phyloP scores from a whole-genome alignment of 1,140 invertebrate species.

The Stenopsyche tienmushanensis region DNA sequence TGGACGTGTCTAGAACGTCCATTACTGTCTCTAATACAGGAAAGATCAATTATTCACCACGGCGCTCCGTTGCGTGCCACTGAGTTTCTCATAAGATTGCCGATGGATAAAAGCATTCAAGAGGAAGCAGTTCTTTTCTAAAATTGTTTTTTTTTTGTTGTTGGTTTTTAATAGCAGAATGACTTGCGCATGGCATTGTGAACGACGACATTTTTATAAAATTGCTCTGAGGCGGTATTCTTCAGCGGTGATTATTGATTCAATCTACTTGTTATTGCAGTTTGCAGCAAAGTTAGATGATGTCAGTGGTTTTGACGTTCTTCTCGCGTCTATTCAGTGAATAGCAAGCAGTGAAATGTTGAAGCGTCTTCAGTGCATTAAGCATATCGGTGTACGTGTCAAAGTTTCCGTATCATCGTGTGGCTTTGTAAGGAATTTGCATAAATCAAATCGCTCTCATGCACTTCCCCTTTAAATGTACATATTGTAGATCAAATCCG shows the following conservation, averaged over 20 bases:
- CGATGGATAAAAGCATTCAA: background rate
- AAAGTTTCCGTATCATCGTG: constrained; percentile 4
- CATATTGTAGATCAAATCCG: no score
- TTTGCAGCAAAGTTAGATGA: no score
- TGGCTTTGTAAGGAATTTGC: constrained; percentile 4
- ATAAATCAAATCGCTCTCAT: constrained; percentile 7
- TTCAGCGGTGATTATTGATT: no score
- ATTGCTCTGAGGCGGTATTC: no score
- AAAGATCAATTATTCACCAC: constrained; percentile 5
- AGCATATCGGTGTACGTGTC: constrained; percentile 16
- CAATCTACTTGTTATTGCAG: no score
- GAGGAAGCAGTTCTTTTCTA: background rate
- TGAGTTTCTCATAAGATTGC: background rate
- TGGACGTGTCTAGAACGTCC: background rate
- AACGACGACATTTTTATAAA: no score
- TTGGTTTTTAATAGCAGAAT: no score
- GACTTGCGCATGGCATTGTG: no score
- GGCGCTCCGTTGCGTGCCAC: background rate
- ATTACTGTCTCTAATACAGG: background rate
- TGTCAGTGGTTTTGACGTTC: no score
- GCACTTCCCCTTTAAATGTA: no score
- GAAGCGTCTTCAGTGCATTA: background rate
- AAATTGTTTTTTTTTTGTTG: constrained; percentile 1
- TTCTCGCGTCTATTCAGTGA: background rate
- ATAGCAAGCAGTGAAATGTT: background rate